phyloP scores from a whole-genome alignment of 2,888 invertebrate genomes.

The Macropis europaea region DNA sequence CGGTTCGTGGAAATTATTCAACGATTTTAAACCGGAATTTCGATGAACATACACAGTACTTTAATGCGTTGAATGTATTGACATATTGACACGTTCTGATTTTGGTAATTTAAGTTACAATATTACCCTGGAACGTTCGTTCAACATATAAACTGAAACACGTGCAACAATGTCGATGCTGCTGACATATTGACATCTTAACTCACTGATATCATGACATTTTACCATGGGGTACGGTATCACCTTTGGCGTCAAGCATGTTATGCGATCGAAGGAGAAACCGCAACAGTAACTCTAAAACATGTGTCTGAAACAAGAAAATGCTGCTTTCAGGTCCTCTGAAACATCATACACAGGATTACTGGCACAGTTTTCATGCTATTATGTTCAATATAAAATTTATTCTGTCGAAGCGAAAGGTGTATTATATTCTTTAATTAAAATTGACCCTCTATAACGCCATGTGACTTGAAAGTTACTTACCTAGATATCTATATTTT shows the following conservation, averaged over 20 bases:
- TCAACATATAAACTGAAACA: slow-evolving; percentile 28
- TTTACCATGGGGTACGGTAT: slow-evolving; percentile 21
- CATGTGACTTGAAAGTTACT: no score
- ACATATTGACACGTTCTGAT: slow-evolving; percentile 35
- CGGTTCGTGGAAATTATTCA: background rate
- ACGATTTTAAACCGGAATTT: background rate
- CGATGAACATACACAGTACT: background rate
- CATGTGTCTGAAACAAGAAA: background rate
- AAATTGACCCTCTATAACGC: no score
- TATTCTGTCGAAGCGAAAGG: no score
- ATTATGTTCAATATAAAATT: no score
- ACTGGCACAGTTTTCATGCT: no score
- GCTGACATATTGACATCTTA: slow-evolving; percentile 45
- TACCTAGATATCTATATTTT: no score
- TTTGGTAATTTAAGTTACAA: slow-evolving; percentile 33
- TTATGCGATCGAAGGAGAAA: slow-evolving; percentile 5
- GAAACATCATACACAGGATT: no score
- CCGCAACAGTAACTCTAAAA: background rate
- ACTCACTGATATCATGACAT: slow-evolving; percentile 33
- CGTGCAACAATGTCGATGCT: slow-evolving; percentile 21
- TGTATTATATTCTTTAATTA: no score
- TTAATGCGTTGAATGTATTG: slow-evolving; percentile 2
- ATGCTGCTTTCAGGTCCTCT: background rate
- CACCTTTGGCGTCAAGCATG: slow-evolving; percentile 29
- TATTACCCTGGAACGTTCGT: slow-evolving; percentile 23